Evolutionary conservation across 1,140 invertebrate genomes (phyloP), one percentile per base, ranked within the genome.

Genomic region (Oryzaephilus surinamensis): DNA sequence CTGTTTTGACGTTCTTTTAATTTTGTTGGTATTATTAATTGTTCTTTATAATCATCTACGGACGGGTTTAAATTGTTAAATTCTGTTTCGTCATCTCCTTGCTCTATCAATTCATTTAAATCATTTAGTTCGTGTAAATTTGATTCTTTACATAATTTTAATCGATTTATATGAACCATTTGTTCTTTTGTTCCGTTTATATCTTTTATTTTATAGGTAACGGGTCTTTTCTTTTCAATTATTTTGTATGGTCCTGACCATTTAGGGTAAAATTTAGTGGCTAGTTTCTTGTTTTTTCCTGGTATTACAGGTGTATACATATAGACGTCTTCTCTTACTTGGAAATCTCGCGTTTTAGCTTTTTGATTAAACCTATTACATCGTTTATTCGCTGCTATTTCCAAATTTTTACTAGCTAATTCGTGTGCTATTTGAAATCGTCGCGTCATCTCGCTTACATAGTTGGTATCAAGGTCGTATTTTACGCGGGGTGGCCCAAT

Each of bases 291-390:
- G 14, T 13, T 13, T n/a, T 28, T 28, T 28, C n/a, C n/a, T 3
- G 26, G n/a, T n/a, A n/a, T n/a, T n/a, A n/a, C 26, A 4, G 26
- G 26, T 5, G n/a, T 12, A 28, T 28, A 5, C 11, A 28, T n/a
- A n/a, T 28, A 28, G 4, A 28, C 26, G 4, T n/a, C 14, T 5
- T 28, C 26, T 5, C 26, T 13, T 28, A 5, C 14, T 28, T n/a
- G 4, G 14, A 28, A 28, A 5, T 28, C 4, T n/a, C n/a, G 11
- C 3, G 14, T 3, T 28, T 28, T 28, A 12, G 26, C 26, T 10
- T 28, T 28, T 28, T 12, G n/a, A 28, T 28, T 28, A n/a, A 28
- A 28, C 14, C 14, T 28, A n/a, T 28, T 13, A 10, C 26, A 28
- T n/a, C 14, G 26, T 4, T n/a, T 28, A 3, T 4, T 3, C 10